phyloP scores from a whole-genome alignment of 2,113 vertebrate species.

The Rhegmatorhina hoffmannsi region DNA sequence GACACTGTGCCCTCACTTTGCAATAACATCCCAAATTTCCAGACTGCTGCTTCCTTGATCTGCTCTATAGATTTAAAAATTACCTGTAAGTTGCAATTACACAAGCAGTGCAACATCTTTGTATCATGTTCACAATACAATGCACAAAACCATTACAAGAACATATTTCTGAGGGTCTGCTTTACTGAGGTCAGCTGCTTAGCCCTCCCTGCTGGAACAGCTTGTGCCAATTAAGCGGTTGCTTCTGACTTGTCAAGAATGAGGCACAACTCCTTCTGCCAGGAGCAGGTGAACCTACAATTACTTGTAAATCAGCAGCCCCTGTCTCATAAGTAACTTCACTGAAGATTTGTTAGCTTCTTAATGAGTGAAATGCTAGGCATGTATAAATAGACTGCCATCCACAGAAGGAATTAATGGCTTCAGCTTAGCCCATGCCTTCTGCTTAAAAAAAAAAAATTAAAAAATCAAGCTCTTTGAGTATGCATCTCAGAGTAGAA shows the following conservation, averaged over 20 bases:
- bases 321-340: constrained; percentile 53
- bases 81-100: not conserved
- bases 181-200: not conserved
- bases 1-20: not conserved
- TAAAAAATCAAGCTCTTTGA: not conserved
- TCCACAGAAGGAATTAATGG: not conserved
- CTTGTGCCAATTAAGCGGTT: constrained; percentile 27
- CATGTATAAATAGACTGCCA: constrained; percentile 29
- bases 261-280: not conserved
- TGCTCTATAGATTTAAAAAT: not conserved
- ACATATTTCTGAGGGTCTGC: not conserved
- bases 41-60: not conserved
- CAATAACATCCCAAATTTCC: not conserved
- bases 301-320: constrained; percentile 41
- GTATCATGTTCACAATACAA: not conserved
- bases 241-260: not conserved
- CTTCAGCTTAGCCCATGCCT: not conserved
- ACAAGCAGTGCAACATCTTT: not conserved
- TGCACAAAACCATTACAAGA: not conserved
- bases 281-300: constrained; percentile 7
- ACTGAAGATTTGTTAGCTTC: constrained; percentile 39
- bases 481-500: not conserved
- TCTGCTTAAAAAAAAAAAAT: not conserved
- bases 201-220: not conserved
- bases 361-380: constrained; percentile 9